Conservation (phyloP, 2,888 invertebrate species). For the Thecophora atra region DNA sequence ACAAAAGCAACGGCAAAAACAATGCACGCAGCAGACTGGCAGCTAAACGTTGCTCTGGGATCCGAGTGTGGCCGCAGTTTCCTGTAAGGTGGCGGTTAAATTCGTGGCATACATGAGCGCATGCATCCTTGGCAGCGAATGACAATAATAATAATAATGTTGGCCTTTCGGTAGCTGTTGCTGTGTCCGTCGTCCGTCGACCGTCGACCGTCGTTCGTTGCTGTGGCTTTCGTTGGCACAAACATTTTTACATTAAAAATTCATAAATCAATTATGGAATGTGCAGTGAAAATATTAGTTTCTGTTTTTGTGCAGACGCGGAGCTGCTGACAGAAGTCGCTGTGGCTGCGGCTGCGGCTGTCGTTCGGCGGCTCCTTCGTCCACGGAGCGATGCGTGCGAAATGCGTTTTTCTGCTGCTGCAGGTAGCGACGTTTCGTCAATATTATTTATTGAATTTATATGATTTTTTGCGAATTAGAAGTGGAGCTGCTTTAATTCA, state of each 20-base stretch:
- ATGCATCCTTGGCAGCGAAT: conserved; percentile 24
- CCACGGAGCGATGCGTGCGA: conserved; percentile 55
- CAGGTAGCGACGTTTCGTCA: conserved; percentile 6
- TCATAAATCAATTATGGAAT: conserved; percentile 65
- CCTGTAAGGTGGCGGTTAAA: conserved; percentile 33
- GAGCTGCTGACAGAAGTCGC: conserved; percentile 4
- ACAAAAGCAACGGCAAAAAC: not conserved
- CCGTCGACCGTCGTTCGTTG: not conserved
- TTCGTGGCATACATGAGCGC: conserved; percentile 32
- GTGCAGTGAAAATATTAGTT: conserved; percentile 56
- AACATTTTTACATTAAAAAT: conserved; percentile 62
- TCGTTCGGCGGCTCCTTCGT: not conserved
- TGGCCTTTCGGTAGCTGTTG: conserved; percentile 10
- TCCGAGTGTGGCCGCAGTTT: conserved; percentile 12
- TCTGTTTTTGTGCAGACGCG: conserved; percentile 33
- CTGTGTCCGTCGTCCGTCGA: conserved; percentile 3
- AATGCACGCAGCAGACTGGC: conserved; percentile 12
- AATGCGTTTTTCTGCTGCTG: conserved; percentile 34
- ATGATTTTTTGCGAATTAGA: no score
- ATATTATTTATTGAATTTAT: conserved; percentile 20
- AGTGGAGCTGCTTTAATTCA: not conserved
- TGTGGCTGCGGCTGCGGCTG: conserved; percentile 22
- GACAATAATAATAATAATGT: conserved; percentile 23
- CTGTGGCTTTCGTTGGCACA: conserved; percentile 34
- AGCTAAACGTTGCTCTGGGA: conserved; percentile 18